A percentile compares a stretch with the other conserved stretches of the same genome.
Conservation (phyloP, 2,888 invertebrate species). For the Alloscopus bannaensis region DNA sequence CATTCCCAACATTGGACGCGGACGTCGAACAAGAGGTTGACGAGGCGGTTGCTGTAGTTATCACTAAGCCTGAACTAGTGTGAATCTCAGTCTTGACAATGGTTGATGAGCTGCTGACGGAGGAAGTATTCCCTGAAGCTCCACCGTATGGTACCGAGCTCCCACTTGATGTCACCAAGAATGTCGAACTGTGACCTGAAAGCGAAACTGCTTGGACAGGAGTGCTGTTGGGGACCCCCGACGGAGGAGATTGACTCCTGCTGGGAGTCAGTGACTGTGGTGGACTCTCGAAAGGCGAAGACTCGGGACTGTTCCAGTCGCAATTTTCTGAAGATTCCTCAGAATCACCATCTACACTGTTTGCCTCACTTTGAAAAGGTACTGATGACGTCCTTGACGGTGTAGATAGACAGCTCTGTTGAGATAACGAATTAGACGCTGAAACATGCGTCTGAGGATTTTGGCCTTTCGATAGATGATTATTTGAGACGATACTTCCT, state of each 20-base stretch:
- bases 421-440: slow-evolving; percentile 59
- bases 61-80: slow-evolving; percentile 62
- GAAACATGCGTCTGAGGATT: slow-evolving; percentile 31
- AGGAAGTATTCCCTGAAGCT: slow-evolving; percentile 2
- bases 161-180: slow-evolving; percentile 55
- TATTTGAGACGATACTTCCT: neutral
- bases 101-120: slow-evolving; percentile 42
- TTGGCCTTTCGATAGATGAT: slow-evolving; percentile 37
- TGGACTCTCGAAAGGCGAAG: slow-evolving; percentile 80
- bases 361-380: slow-evolving; percentile 67
- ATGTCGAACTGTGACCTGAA: slow-evolving; percentile 50
- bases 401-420: slow-evolving; percentile 62
- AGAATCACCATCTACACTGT: slow-evolving; percentile 70
- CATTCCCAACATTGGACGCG: slow-evolving; percentile 7
- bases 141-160: slow-evolving; percentile 37
- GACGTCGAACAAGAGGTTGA: slow-evolving; percentile 44
- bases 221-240: slow-evolving; percentile 57
- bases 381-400: slow-evolving; percentile 61
- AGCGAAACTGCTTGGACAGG: slow-evolving; percentile 51
- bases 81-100: slow-evolving; percentile 65
- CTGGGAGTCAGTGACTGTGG: slow-evolving; percentile 80
- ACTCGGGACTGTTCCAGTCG: slow-evolving; percentile 80
- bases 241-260: slow-evolving; percentile 81
- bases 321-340: slow-evolving; percentile 68
- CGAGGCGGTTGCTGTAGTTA: slow-evolving; percentile 54